Conservation (phyloP, 2,113 vertebrate species). For the Campylomormyrus numenius region DNA sequence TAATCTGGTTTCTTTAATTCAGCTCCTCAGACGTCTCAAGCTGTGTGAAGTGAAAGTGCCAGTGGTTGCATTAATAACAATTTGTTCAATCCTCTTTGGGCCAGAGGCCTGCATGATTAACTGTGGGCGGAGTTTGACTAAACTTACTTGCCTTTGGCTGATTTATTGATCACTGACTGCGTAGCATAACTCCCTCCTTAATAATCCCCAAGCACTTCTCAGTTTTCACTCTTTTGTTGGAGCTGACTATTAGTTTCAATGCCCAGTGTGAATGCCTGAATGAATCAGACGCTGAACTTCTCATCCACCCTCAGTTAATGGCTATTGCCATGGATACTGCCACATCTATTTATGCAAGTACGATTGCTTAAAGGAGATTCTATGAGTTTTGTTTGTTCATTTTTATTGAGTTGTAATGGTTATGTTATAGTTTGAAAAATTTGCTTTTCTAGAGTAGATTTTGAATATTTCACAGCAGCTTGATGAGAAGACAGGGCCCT, state of each 20-base stretch:
- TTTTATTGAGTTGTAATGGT: not conserved
- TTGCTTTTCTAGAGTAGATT: not conserved
- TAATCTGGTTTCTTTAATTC: not conserved
- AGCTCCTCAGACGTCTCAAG: not conserved
- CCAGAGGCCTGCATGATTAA: not conserved
- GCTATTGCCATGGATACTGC: conserved; percentile 25
- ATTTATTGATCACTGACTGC: not conserved
- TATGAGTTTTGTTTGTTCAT: not conserved
- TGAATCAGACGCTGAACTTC: not conserved
- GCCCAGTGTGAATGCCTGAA: not conserved
- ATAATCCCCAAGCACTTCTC: conserved; percentile 1
- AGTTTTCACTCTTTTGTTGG: conserved; percentile 10
- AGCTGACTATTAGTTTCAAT: not conserved
- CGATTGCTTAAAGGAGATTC: conserved; percentile 1
- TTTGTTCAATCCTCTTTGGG: no score
- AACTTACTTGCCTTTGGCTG: not conserved
- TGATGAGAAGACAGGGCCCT: not conserved
- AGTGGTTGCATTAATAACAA: not conserved
- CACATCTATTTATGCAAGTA: conserved; percentile 22
- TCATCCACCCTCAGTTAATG: not conserved
- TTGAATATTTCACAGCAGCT: not conserved
- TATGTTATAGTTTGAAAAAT: not conserved
- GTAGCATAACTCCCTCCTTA: not conserved
- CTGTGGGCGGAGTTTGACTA: not conserved
- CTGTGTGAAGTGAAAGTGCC: not conserved